Evolutionary conservation across 35 echinoderm and acorn worm species (phyloP), one percentile per base, ranked within the genome.

Genomic region (Amphiura filiformis): DNA sequence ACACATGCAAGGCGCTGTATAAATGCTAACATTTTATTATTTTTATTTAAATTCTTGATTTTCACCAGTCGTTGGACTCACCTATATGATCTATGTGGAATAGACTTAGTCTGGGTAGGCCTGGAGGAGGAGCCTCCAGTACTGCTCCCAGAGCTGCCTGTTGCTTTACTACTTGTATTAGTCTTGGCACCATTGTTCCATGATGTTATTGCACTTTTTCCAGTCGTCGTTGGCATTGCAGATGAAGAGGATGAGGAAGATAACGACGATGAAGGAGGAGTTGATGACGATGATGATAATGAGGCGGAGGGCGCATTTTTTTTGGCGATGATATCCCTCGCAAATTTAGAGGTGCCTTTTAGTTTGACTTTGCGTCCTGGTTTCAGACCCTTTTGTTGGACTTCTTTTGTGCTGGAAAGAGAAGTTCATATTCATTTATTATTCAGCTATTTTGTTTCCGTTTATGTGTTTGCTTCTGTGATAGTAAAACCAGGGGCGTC

Each of bases 341-440:
- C 89, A 79, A 82, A 81, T 23, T 39, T 34, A 28, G 89, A 87
- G 31, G 39, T 82, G 85, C 18, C 37, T 78, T 84, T 91, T 91
- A 33, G 86, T 87, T 92, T 92, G 28, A 96, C 87, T 77, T 91
- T 88, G 32, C 75, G 80, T 4, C 90, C 90, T 36, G 90, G 86
- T 57, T 92, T 92, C 36, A 96, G 37, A 32, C 92, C 86, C 15
- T 82, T 87, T 77, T 92, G 90, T 36, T 78, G 84, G 30, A 96
- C 94, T 52, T 96, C 94, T 79, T 96, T 91, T 64, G 94, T 96
- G 87, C 94, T 96, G 78, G 23, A 75, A 84, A 79, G 82, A 23
- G 39, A 86, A 34, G 32, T 15, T 14, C n/a, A 14, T n/a, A 15
- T 34, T 34, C 70, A 76, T 31, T 31, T 5, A 76, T 2, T 76